Conservation (phyloP, 2,888 invertebrate genomes). For the Drosophila robusta region DNA sequence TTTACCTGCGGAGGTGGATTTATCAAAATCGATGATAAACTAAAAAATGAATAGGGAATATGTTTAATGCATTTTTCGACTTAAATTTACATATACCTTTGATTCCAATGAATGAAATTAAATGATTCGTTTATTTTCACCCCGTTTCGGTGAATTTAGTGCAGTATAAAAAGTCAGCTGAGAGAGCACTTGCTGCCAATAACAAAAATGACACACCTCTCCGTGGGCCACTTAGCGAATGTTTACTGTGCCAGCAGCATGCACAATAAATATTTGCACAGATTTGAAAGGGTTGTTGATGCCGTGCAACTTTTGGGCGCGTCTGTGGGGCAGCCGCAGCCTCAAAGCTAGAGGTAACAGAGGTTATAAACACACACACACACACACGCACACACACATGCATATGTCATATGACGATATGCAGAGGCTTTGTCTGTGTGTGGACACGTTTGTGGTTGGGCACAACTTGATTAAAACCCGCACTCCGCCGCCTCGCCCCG, state of each 20-base stretch:
- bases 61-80: too few relatives aligned
- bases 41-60: too few relatives aligned
- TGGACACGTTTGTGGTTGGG: conserved; percentile 37
- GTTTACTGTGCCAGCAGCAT: conserved; percentile 30
- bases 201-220: not conserved
- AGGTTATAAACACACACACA: conserved; percentile 17
- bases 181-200: too few relatives aligned
- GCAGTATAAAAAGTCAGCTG: too few relatives aligned
- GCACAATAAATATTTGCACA: conserved; percentile 64
- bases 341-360: conserved; percentile 36
- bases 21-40: too few relatives aligned
- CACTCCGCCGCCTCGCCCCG: not conserved
- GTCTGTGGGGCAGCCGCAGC: conserved; percentile 36
- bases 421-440: conserved; percentile 13
- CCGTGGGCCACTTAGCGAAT: not conserved
- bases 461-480: conserved; percentile 59
- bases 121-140: not conserved
- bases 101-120: too few relatives aligned
- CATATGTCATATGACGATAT: conserved; percentile 23
- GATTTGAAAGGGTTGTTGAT: conserved; percentile 53
- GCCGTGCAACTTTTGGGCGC: conserved; percentile 42
- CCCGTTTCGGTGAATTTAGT: not conserved
- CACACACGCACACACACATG: conserved; percentile 9
- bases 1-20: too few relatives aligned
- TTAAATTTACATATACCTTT: too few relatives aligned